Evolutionary conservation across 2,797 vertebrate genomes (phyloP), one percentile per base, ranked within the genome.

Genomic region (Crocodylus rhombifer): DNA sequence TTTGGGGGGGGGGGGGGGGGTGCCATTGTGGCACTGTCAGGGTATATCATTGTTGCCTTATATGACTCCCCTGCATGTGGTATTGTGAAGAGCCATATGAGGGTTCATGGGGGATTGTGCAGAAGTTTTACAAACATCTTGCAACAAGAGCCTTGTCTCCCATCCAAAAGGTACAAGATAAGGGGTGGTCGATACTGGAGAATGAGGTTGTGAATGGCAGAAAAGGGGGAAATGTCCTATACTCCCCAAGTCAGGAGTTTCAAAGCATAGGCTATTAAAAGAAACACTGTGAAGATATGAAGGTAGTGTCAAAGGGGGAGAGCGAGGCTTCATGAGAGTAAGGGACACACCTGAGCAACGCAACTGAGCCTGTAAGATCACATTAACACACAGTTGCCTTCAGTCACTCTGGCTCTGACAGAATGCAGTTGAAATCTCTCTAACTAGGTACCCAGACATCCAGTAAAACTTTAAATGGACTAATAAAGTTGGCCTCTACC

Each of bases 11-110:
- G 60, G 33, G 55, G 26, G 85, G 60, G 55, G 55, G 89, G 82
- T 36, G 7, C 26, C 26, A 12, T 23, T 13, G 14, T 33, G 36
- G 36, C 0, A 0, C 4, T 77, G 1, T 79, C 36, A 89, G n/a
- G 2, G 2, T 90, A 56, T 6, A 79, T 84, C 84, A 6, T 2
- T 2, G 4, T 86, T 74, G 42, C 73, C 33, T 86, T 74, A 17
- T 63, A 92, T 91, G 23, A 11, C 33, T 21, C 2, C 36, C 12
- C 2, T 80, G 57, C 28, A 65, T 83, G 23, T 7, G 5, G 1
- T 81, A 2, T n/a, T 21, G 26, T 69, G 67, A 62, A 2, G n/a
- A 36, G 21, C 26, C 8, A 1, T 36, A 6, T 8, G 75, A 84
- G 87, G 67, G 14, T 51, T 17, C 33, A 7, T 88, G 30, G n/a